Evolutionary conservation across 23 tunicate species (phyloP), one percentile per base, ranked within the genome.

Genomic region (Clavelina lepadiformis): DNA sequence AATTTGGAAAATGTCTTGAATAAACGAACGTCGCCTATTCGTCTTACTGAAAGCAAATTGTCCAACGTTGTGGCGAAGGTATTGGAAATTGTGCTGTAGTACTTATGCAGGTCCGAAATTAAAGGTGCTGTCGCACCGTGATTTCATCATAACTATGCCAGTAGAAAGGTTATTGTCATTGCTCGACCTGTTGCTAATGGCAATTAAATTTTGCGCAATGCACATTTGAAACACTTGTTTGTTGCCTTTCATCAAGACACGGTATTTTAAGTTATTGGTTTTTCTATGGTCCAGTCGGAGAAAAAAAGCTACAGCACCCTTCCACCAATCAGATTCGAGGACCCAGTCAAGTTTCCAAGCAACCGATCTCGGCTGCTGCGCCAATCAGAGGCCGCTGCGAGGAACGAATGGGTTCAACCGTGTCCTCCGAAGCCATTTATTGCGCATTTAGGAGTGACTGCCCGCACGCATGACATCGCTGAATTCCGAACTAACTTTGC

Each of bases 291-390:
- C 3, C 54, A 86, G 95, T 63, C 85, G 31, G 95, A 86, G 29
- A 37, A 33, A 56, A 86, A 77, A 50, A 69, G 19, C 7, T 86
- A 38, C 95, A 56, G 72, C 38, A 86, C 95, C 1, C 74, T 86
- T 44, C 95, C 95, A 20, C 95, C 95, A 58, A 86, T 86, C 58
- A 58, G 95, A 31, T 86, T 77, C 59, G 95, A 86, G 55, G 64
- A 86, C 46, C 95, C 95, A 0, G 78, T 86, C 32, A 75, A 78
- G 56, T 55, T 58, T 18, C 95, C 95, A 1, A 86, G 95, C 84
- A 72, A 86, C 72, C 54, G 95, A 54, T 86, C 95, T 20, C 67
- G 95, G 30, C 35, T 58, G 46, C 22, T 78, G 31, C 77, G 83
- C 13, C 76, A 56, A 53, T 49, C 49, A 44, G 86, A 44, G 65